These are phyloP conservation scores for Erebia ligea DNA, from an alignment of 2,888 invertebrate genomes.

Conservation along the genomic window DNA sequence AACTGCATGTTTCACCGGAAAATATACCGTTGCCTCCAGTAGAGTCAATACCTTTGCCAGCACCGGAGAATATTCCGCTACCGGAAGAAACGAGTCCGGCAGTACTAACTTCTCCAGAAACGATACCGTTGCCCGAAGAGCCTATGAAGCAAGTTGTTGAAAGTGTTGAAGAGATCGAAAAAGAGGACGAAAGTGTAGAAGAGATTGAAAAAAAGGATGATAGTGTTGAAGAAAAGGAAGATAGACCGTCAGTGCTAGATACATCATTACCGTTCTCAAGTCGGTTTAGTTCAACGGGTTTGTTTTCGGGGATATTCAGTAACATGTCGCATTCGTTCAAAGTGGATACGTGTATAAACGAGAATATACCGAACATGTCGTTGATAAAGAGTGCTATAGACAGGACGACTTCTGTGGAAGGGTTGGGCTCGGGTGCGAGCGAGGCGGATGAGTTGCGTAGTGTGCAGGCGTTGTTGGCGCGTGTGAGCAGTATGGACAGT, in stretches of 20 bases:
- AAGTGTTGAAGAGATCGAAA: constrained; percentile 16
- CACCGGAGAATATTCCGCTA: constrained; percentile 68
- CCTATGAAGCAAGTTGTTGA: constrained; percentile 58
- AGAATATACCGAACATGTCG: constrained; percentile 74
- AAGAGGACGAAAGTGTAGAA: constrained; percentile 28
- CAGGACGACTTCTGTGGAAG: constrained; percentile 77
- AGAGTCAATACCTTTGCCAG: constrained; percentile 75
- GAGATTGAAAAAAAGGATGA: constrained; percentile 32
- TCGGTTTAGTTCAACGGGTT: constrained; percentile 69
- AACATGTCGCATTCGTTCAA: constrained; percentile 68
- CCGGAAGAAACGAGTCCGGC: constrained; percentile 68
- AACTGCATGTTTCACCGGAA: constrained; percentile 65
- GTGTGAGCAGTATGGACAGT: constrained; percentile 80
- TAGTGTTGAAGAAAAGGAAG: constrained; percentile 44
- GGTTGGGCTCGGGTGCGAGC: constrained; percentile 69
- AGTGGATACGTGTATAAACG: constrained; percentile 62
- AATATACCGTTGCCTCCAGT: constrained; percentile 72
- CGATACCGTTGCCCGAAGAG: constrained; percentile 71
- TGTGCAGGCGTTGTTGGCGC: constrained; percentile 77
- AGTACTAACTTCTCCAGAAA: constrained; percentile 64
- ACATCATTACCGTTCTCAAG: constrained; percentile 63
- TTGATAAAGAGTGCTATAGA: constrained; percentile 81
- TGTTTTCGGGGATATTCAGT: constrained; percentile 76
- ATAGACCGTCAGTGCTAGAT: constrained; percentile 62
- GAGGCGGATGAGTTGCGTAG: constrained; percentile 74